phyloP scores from a whole-genome alignment of 1,140 invertebrate species.

The Daktulosphaira vitifoliae region DNA sequence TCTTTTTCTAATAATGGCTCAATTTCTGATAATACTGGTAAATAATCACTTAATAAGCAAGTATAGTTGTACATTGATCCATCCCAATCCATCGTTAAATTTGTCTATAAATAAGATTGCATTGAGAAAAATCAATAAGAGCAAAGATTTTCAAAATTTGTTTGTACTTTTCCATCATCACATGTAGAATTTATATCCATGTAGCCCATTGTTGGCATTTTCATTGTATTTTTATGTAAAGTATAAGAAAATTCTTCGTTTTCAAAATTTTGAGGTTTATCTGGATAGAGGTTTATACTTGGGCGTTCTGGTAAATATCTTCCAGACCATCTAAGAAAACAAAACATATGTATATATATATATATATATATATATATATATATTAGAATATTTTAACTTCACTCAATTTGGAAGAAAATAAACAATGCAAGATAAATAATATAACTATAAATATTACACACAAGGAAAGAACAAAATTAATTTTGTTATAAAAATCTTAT shows the following conservation, averaged over 20 bases:
- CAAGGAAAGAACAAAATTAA: too few species aligned
- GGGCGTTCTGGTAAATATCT: conserved; percentile 13
- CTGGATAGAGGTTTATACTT: background rate
- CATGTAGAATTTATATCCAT: conserved; percentile 30
- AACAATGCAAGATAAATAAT: too few species aligned
- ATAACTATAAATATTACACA: too few species aligned
- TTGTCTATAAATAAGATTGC: conserved; percentile 46
- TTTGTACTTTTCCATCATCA: conserved; percentile 11
- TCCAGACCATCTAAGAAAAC: conserved; percentile 5
- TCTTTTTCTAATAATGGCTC: conserved; percentile 51
- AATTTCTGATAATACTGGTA: conserved; percentile 46
- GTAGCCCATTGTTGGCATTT: conserved; percentile 5
- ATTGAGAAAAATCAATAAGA: conserved; percentile 1
- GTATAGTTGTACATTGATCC: conserved; percentile 55
- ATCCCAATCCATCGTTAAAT: conserved; percentile 63
- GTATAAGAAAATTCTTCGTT: conserved; percentile 23
- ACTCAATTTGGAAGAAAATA: too few species aligned
- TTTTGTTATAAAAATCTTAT: too few species aligned
- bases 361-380: too few species aligned
- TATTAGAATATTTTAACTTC: too few species aligned
- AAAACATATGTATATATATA: too few species aligned
- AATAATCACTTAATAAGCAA: conserved; percentile 50
- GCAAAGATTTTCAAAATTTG: background rate
- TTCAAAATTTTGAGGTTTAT: background rate
- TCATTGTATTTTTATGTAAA: background rate